A percentile compares a stretch with the other conserved stretches of the same genome.
These are phyloP conservation scores for Cosmorhoe ocellata DNA, from an alignment of 2,888 invertebrate species.

Conservation along the genomic window DNA sequence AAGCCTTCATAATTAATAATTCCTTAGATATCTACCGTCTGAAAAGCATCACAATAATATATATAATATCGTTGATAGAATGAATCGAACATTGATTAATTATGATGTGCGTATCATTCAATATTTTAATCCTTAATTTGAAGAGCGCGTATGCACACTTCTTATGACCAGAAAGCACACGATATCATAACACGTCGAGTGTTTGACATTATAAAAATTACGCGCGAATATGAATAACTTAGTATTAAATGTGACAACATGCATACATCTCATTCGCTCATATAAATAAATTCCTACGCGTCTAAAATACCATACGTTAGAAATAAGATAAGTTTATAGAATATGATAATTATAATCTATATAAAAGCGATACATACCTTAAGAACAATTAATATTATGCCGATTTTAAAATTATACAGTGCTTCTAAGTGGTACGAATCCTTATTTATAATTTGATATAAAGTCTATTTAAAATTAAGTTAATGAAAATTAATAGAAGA, in stretches of 20 bases:
- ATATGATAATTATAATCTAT: conserved; percentile 50
- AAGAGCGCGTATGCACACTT: conserved; percentile 56
- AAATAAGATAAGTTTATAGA: conserved; percentile 50
- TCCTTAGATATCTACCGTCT: neutral
- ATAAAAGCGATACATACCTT: conserved; percentile 62
- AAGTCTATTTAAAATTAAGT: conserved; percentile 46
- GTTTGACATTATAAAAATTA: conserved; percentile 49
- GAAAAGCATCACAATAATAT: neutral
- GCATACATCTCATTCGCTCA: conserved; percentile 69
- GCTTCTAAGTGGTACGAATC: conserved; percentile 54
- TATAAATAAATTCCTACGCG: conserved; percentile 63
- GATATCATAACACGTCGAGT: conserved; percentile 57
- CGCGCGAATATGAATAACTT: conserved; percentile 65
- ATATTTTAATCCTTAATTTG: conserved; percentile 59
- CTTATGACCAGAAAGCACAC: conserved; percentile 81
- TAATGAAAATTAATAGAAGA: conserved; percentile 49
- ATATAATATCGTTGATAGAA: no score
- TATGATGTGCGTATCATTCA: conserved; percentile 47
- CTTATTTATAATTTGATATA: conserved; percentile 58
- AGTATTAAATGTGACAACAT: conserved; percentile 71
- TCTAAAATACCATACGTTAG: conserved; percentile 66
- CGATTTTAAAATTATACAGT: conserved; percentile 50
- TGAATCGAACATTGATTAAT: no score
- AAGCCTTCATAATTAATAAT: neutral
- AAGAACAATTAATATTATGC: conserved; percentile 65